Base-by-base conservation (phyloP, 35 echinoderm and acorn worm species). In the Ophiothrix spiculata region DNA sequence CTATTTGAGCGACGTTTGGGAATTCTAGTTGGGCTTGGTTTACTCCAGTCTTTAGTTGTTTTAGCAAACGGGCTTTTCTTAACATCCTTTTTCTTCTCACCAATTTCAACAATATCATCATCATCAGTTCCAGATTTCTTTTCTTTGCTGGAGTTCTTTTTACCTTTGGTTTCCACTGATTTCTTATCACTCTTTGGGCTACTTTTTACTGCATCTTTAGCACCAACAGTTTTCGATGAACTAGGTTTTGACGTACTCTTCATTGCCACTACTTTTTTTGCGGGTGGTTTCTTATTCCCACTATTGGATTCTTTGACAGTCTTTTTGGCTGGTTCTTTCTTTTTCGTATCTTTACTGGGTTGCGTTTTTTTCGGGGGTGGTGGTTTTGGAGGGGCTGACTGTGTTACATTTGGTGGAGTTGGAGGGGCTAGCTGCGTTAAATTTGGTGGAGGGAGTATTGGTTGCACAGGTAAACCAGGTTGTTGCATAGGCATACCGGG, bases 241-340 rank as follows among this genome's bases (percentile, higher is more conserved):
- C 56, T 45, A 34, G 79, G 33, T 87, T 45, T 92, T 29, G 56
- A 74, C 32, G 77, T 74, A 40, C n/a, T 39, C 4, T 92, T 74
- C 78, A 80, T 86, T 21, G 39, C 36, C 6, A 31, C 64, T 46
- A 56, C 35, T 77, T 32, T 86, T 35, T 87, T 78, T 76, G 39
- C 19, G 33, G 76, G 16, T 40, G 82, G 33, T 63, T 78, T 86
- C 35, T 76, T 36, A 36, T 81, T 80, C 37, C 36, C 32, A 77
- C 37, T 33, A 33, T 79, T 79, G 8, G 81, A 63, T 23, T 76
- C 75, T 19, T 39, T 77, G 33, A 25, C 40, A 33, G 45, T 28
- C 54, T 38, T 32, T 29, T 46, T 69, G 21, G 36, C 39, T 34
- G 74, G 35, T 63, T 31, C 36, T 84, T 90, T 79, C 36, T 1